phyloP scores from a whole-genome alignment of 2,888 invertebrate species.

The Conistra vaccinii region DNA sequence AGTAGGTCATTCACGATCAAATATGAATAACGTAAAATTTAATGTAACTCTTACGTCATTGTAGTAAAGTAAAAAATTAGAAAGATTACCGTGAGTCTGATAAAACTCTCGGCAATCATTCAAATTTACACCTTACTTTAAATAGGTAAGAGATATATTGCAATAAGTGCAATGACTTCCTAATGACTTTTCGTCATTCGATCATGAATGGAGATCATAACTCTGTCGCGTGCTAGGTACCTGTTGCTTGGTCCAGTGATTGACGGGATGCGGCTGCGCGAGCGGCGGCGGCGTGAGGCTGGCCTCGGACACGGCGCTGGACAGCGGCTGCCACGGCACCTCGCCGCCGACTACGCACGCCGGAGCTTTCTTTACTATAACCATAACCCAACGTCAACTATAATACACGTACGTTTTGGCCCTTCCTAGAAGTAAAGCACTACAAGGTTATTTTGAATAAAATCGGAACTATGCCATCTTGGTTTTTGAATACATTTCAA shows the following conservation, averaged over 20 bases:
- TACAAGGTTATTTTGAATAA: neutral
- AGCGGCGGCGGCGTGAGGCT: constrained; percentile 86
- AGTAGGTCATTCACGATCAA: no score
- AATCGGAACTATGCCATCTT: neutral
- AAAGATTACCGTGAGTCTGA: neutral
- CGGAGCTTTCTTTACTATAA: constrained; percentile 91
- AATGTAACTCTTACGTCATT: no score
- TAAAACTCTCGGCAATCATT: neutral
- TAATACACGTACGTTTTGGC: constrained; percentile 20
- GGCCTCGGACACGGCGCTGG: constrained; percentile 86
- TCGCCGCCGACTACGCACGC: constrained; percentile 90
- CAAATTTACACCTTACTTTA: neutral
- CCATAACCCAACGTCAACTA: constrained; percentile 70
- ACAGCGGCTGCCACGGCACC: constrained; percentile 90
- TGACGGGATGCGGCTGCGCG: constrained; percentile 79
- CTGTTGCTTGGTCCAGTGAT: constrained; percentile 94
- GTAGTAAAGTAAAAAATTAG: neutral
- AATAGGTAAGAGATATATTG: neutral
- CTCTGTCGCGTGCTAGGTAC: constrained; percentile 67
- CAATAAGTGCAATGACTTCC: neutral
- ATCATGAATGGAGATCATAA: no score
- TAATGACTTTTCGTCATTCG: neutral
- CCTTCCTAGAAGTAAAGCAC: constrained; percentile 23
- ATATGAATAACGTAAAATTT: no score
- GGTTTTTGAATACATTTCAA: neutral